Conservation (phyloP, 2,113 vertebrate genomes). For the Naja naja region DNA sequence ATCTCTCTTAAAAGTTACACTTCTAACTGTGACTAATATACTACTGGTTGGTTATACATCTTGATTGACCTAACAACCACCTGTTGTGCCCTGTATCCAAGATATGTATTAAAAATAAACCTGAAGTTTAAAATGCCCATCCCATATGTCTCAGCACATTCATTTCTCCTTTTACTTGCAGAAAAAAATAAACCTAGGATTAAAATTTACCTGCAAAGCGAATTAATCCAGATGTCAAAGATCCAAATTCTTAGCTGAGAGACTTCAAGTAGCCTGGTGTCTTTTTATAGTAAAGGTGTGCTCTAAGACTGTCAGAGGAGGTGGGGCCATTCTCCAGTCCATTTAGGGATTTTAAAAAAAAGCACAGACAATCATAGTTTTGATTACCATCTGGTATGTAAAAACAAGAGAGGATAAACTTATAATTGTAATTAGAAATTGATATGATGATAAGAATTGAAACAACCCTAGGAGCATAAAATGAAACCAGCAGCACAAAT, state of each 20-base stretch:
- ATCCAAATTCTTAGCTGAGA: background rate
- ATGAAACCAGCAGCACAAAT: background rate
- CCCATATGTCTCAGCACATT: background rate
- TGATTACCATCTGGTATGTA: background rate
- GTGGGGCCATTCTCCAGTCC: slow-evolving; percentile 1
- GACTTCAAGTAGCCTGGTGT: background rate
- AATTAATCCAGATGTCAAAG: background rate
- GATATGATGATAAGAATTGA: background rate
- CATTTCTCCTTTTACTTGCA: background rate
- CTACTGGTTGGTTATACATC: background rate
- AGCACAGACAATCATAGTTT: background rate
- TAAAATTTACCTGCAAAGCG: slow-evolving; percentile 11
- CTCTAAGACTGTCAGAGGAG: background rate
- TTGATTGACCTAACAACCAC: slow-evolving; percentile 13
- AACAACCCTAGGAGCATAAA: background rate
- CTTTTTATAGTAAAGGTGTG: slow-evolving; percentile 31
- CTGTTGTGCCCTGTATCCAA: background rate
- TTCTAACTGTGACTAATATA: background rate
- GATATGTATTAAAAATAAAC: slow-evolving; percentile 27
- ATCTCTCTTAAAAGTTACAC: background rate
- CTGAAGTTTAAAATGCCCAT: slow-evolving; percentile 6
- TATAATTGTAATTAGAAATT: background rate
- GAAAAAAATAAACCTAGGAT: background rate
- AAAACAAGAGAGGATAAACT: background rate
- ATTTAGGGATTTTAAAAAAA: slow-evolving; percentile 13